Evolutionary conservation across 2,888 invertebrate species (phyloP).

Genomic region (Serrognathus titanus): DNA sequence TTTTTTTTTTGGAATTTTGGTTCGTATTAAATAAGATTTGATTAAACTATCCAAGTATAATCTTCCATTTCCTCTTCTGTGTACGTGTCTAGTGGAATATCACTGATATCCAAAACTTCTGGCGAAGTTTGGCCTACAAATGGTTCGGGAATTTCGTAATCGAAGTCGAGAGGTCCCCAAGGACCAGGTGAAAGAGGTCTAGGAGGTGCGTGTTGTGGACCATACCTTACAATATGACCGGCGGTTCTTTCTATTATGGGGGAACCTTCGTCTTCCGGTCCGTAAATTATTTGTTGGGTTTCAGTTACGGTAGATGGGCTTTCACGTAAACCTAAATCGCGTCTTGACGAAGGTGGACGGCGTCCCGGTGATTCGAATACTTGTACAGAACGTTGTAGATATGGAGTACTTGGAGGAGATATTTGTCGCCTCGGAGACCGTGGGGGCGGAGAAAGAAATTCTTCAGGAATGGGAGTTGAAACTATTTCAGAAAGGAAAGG

Average conservation of each 20-base stretch:
- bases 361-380: too few species aligned
- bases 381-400: too few species aligned
- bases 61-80: slow-evolving; percentile 9
- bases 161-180: not conserved
- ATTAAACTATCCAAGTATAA: slow-evolving; percentile 17
- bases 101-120: slow-evolving; percentile 19
- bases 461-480: too few species aligned
- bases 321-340: not conserved
- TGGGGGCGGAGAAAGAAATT: too few species aligned
- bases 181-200: not conserved
- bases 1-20: too few species aligned
- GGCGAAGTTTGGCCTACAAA: slow-evolving; percentile 12
- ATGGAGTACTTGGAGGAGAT: too few species aligned
- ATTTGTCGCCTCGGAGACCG: too few species aligned
- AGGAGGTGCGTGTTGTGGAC: not conserved
- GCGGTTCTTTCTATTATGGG: not conserved
- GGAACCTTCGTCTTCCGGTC: not conserved
- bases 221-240: not conserved
- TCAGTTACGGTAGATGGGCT: not conserved
- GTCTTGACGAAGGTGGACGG: too few species aligned
- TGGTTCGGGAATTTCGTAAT: slow-evolving; percentile 8
- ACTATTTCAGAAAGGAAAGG: too few species aligned
- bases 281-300: not conserved
- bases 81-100: slow-evolving; percentile 19
- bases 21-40: not conserved